A percentile compares a stretch with the other conserved stretches of the same genome.
phyloP scores from a whole-genome alignment of 2,888 invertebrate genomes.

The Eubasilissa splendida region DNA sequence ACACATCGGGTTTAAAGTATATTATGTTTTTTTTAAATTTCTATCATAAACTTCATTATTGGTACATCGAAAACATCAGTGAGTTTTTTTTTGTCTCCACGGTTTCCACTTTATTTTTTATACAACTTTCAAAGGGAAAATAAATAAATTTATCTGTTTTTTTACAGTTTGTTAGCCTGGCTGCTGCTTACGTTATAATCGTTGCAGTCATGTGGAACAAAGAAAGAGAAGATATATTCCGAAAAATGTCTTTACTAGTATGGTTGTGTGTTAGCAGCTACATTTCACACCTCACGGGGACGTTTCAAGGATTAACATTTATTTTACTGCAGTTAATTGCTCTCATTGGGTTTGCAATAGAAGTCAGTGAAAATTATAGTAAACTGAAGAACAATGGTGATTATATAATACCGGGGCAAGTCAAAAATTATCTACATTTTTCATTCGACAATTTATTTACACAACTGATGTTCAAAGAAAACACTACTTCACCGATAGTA shows the following conservation, averaged over 20 bases:
- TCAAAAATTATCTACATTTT: too few relatives aligned
- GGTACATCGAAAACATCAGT: too few relatives aligned
- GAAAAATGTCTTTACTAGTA: constrained; percentile 78
- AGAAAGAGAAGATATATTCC: constrained; percentile 77
- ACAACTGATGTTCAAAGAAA: too few relatives aligned
- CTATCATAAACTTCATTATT: too few relatives aligned
- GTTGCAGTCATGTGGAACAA: constrained; percentile 85
- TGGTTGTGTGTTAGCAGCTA: constrained; percentile 87
- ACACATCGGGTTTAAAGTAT: too few relatives aligned
- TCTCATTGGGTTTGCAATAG: constrained; percentile 75
- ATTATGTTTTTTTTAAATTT: too few relatives aligned
- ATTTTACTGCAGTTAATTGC: constrained; percentile 78
- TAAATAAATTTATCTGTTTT: neutral
- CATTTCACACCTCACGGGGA: constrained; percentile 82
- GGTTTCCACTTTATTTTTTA: too few relatives aligned
- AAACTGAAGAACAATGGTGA: constrained; percentile 69
- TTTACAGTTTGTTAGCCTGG: constrained; percentile 76
- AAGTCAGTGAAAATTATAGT: constrained; percentile 74
- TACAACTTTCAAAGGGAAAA: too few relatives aligned
- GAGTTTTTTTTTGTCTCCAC: too few relatives aligned
- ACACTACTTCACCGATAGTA: too few relatives aligned
- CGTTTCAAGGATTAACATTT: constrained; percentile 84
- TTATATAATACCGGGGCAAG: neutral
- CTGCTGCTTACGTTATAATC: constrained; percentile 80
- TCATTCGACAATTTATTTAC: too few relatives aligned